Evolutionary conservation across 2,797 vertebrate species (phyloP).

Genomic region (Sebastes miniatus): DNA sequence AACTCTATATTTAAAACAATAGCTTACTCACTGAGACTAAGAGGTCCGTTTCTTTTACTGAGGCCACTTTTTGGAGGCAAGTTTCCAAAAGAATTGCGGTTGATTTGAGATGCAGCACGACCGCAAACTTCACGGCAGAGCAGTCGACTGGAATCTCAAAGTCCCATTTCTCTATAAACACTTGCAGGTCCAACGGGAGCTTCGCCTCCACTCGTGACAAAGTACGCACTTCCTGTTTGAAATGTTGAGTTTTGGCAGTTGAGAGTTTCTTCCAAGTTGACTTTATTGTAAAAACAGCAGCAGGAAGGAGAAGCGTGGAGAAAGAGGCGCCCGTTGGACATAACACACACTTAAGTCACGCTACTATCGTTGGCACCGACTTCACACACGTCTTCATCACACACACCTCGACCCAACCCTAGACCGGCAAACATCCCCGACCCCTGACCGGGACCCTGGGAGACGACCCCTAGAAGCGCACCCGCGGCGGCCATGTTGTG

Average conservation of each 20-base stretch:
- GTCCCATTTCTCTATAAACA: not conserved
- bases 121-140: not conserved
- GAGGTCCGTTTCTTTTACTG: constrained; percentile 15
- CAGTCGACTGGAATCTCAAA: constrained; percentile 11
- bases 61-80: constrained; percentile 44
- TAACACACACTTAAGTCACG: constrained; percentile 66
- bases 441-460: constrained; percentile 60
- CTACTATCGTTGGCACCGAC: constrained; percentile 73
- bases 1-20: not conserved
- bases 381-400: constrained; percentile 77
- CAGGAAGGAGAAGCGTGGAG: not conserved
- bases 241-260: constrained; percentile 10
- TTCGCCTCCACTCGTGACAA: not conserved
- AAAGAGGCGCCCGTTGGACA: constrained; percentile 15
- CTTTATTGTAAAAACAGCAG: constrained; percentile 7
- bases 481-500: constrained; percentile 53
- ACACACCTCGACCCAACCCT: constrained; percentile 62
- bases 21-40: constrained; percentile 41
- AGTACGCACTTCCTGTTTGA: not conserved
- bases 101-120: not conserved
- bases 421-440: constrained; percentile 80
- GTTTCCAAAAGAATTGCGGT: not conserved
- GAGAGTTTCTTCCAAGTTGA: not conserved
- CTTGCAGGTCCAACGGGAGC: constrained; percentile 23
- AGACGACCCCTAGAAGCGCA: constrained; percentile 57